A percentile compares a stretch with the other conserved stretches of the same genome.
Conservation (phyloP, 30 jellyfish, hydroid and myxozoan genomes). For the Pseudorhiza aurosa region DNA sequence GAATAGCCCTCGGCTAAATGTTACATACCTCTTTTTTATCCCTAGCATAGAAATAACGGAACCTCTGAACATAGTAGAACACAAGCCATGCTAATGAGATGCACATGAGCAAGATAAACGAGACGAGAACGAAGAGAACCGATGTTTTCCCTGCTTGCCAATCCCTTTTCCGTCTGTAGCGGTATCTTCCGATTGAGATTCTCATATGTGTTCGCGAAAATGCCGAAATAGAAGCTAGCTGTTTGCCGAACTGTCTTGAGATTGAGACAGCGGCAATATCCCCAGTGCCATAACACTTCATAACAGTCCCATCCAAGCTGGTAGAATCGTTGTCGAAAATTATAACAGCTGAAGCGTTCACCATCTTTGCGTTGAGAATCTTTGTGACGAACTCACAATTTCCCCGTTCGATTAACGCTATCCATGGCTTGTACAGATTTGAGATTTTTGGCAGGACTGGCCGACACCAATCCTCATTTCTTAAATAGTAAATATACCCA, state of each 20-base stretch:
- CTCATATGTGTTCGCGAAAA: neutral
- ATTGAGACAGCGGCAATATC: conserved; percentile 73
- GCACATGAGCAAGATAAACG: conserved; percentile 95
- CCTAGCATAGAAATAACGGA: conserved; percentile 85
- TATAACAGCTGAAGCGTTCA: conserved; percentile 91
- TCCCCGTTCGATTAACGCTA: conserved; percentile 85
- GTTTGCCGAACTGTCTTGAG: conserved; percentile 21
- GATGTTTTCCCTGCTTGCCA: conserved; percentile 93
- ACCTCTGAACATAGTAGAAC: conserved; percentile 91
- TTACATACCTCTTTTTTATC: conserved; percentile 91
- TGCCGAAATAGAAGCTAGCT: conserved; percentile 7
- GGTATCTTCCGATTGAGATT: conserved; percentile 66
- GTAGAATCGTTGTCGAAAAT: conserved; percentile 53
- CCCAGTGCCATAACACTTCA: conserved; percentile 49
- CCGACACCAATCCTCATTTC: conserved; percentile 57
- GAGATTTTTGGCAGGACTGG: conserved; percentile 13
- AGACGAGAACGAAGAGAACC: conserved; percentile 89
- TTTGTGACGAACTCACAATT: conserved; percentile 64
- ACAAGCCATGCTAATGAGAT: conserved; percentile 97
- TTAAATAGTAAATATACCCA: conserved; percentile 40
- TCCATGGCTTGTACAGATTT: conserved; percentile 64
- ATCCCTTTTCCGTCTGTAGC: conserved; percentile 27
- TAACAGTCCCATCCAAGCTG: neutral
- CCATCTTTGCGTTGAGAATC: conserved; percentile 64
- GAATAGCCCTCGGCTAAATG: no score